Percentiles rank a stretch among this genome's conserved stretches.
These are phyloP conservation scores for Drosophila sproati DNA, from an alignment of 1,140 invertebrate genomes.

Conservation along the genomic window DNA sequence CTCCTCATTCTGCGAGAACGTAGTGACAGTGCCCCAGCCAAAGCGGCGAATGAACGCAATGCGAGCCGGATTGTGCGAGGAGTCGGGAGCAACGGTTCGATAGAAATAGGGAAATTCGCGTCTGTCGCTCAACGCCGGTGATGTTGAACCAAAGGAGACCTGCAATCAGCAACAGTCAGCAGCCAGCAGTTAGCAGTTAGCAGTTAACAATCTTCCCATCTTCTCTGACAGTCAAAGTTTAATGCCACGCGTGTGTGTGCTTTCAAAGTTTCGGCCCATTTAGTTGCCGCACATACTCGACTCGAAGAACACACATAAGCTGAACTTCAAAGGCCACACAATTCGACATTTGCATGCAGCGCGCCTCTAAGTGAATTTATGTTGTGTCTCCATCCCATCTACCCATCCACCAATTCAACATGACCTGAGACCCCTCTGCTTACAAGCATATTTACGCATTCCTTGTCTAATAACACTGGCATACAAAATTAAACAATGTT, in stretches of 20 bases:
- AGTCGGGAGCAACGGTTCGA: constrained; percentile 93
- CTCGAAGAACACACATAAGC: constrained; percentile 15
- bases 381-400: background rate
- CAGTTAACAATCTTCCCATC: background rate
- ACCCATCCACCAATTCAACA: background rate
- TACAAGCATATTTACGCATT: constrained; percentile 6
- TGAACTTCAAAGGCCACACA: constrained; percentile 71
- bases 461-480: constrained; percentile 13
- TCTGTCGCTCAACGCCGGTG: constrained; percentile 93
- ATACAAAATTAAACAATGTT: background rate
- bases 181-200: background rate
- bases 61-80: constrained; percentile 93
- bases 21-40: constrained; percentile 94
- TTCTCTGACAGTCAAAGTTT: constrained; percentile 3
- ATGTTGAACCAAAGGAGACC: constrained; percentile 94
- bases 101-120: constrained; percentile 95
- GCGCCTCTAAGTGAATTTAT: constrained; percentile 67
- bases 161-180: constrained; percentile 71
- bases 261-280: constrained; percentile 50
- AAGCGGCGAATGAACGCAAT: constrained; percentile 93
- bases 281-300: constrained; percentile 47
- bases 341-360: constrained; percentile 46
- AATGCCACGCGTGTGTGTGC: constrained; percentile 8
- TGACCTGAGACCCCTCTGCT: background rate
- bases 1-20: constrained; percentile 94